Evolutionary conservation across 2,113 vertebrate genomes (phyloP).

Genomic region (Perca schrenkii): DNA sequence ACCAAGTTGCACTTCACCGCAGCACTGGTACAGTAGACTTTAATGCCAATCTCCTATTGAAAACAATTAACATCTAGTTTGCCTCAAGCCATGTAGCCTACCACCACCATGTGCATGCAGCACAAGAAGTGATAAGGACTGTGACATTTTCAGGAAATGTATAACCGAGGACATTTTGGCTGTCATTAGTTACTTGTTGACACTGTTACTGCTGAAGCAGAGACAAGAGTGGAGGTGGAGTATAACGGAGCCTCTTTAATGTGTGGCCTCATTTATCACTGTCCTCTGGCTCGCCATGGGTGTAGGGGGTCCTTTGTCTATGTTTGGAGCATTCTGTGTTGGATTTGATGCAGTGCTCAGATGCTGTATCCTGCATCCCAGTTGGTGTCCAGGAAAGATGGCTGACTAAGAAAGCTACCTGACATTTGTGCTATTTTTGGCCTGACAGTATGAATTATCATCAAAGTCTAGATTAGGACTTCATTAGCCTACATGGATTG

Average conservation of each 20-base stretch:
- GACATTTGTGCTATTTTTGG: slow-evolving; percentile 30
- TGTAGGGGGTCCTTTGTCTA: slow-evolving; percentile 64
- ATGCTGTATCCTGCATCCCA: slow-evolving; percentile 31
- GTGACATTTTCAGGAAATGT: slow-evolving; percentile 59
- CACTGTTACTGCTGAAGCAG: slow-evolving; percentile 50
- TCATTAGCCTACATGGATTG: slow-evolving; percentile 65
- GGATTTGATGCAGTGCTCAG: slow-evolving; percentile 54
- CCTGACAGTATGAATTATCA: slow-evolving; percentile 16
- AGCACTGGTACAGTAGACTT: not conserved
- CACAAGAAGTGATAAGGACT: slow-evolving; percentile 40
- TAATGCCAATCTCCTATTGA: slow-evolving; percentile 3
- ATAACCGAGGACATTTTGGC: slow-evolving; percentile 62
- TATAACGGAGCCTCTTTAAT: slow-evolving; percentile 69
- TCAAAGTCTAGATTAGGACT: slow-evolving; percentile 51
- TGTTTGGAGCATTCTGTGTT: slow-evolving; percentile 62
- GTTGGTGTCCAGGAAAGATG: slow-evolving; percentile 46
- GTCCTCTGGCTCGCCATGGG: slow-evolving; percentile 65
- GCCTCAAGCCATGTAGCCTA: slow-evolving; percentile 4
- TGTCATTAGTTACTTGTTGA: slow-evolving; percentile 75
- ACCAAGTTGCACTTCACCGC: not conserved
- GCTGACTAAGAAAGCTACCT: slow-evolving; percentile 17
- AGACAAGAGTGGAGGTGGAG: slow-evolving; percentile 67
- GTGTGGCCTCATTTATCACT: slow-evolving; percentile 82
- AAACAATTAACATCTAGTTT: slow-evolving; percentile 37
- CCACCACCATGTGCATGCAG: slow-evolving; percentile 4